A percentile compares a stretch with the other conserved stretches of the same genome.
Conservation (phyloP, 2,888 invertebrate genomes). For the Charanyca ferruginea region DNA sequence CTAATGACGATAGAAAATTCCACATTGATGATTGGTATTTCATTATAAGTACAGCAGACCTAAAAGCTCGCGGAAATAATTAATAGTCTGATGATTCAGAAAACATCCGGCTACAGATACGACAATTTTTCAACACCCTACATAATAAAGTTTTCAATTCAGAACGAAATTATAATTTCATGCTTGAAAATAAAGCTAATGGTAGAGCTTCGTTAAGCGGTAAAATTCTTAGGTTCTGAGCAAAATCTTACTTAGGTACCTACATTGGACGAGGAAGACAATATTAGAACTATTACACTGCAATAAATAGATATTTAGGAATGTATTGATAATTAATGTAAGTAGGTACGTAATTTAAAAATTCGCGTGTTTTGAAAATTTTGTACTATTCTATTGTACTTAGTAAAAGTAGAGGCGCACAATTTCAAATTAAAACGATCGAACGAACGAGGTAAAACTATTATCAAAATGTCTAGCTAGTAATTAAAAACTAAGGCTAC, state of each 20-base stretch:
- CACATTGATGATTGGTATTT: conserved; percentile 27
- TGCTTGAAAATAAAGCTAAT: background rate
- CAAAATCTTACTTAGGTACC: background rate
- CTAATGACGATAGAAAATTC: conserved; percentile 5
- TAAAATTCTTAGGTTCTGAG: background rate
- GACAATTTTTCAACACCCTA: conserved; percentile 44
- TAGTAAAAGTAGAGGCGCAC: too few relatives aligned
- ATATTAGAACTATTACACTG: too few relatives aligned
- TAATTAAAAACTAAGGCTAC: background rate
- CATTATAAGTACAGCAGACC: background rate
- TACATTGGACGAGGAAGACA: too few relatives aligned
- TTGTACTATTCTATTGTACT: too few relatives aligned
- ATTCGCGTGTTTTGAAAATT: too few relatives aligned
- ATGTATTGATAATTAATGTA: too few relatives aligned
- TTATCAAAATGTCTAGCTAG: background rate
- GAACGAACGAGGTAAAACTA: too few relatives aligned
- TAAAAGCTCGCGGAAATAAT: conserved; percentile 6
- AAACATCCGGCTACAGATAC: conserved; percentile 39
- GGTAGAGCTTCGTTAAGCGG: conserved; percentile 1
- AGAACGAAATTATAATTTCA: conserved; percentile 12
- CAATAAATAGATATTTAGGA: too few relatives aligned
- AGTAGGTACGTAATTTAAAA: too few relatives aligned
- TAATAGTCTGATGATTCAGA: conserved; percentile 33
- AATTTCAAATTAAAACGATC: too few relatives aligned
- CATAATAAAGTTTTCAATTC: conserved; percentile 40